Conservation (phyloP, 2,888 invertebrate species). For the Drosophila cognata region DNA sequence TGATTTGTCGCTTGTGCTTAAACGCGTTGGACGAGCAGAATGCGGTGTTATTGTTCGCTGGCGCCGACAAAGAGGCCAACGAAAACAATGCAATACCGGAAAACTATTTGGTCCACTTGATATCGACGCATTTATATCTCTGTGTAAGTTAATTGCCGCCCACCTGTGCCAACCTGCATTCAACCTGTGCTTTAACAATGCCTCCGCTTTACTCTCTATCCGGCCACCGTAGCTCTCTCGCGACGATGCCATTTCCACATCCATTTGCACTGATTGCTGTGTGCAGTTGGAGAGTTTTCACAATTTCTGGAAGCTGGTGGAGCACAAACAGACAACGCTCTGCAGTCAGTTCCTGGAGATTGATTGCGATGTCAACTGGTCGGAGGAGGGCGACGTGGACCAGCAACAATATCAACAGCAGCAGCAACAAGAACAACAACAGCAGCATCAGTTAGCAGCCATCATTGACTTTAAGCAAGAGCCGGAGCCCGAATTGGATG, state of each 20-base stretch:
- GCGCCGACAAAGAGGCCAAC: constrained; percentile 35
- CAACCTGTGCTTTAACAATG: not conserved
- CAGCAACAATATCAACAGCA: not conserved
- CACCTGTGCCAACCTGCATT: not conserved
- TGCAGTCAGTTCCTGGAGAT: constrained; percentile 68
- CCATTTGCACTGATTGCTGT: constrained; percentile 66
- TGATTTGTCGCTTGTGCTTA: constrained; percentile 75
- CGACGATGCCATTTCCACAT: constrained; percentile 72
- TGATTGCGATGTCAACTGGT: constrained; percentile 72
- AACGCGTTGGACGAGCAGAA: constrained; percentile 67
- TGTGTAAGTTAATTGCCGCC: constrained; percentile 61
- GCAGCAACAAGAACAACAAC: not conserved
- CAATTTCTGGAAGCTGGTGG: constrained; percentile 70
- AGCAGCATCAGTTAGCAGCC: not conserved
- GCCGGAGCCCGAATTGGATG: constrained; percentile 47
- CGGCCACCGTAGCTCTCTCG: constrained; percentile 51
- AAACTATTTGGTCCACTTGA: constrained; percentile 73
- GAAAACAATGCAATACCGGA: constrained; percentile 62
- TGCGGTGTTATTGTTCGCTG: constrained; percentile 63
- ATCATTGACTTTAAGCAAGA: constrained; percentile 39
- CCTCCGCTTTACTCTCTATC: not conserved
- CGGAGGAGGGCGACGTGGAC: constrained; percentile 57
- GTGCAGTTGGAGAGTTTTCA: constrained; percentile 70
- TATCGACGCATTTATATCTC: constrained; percentile 77
- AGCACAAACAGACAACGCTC: constrained; percentile 69